A percentile compares a stretch with the other conserved stretches of the same genome.
These are phyloP conservation scores for Drosophila suboccidentalis DNA, from an alignment of 2,888 invertebrate genomes.

Conservation along the genomic window DNA sequence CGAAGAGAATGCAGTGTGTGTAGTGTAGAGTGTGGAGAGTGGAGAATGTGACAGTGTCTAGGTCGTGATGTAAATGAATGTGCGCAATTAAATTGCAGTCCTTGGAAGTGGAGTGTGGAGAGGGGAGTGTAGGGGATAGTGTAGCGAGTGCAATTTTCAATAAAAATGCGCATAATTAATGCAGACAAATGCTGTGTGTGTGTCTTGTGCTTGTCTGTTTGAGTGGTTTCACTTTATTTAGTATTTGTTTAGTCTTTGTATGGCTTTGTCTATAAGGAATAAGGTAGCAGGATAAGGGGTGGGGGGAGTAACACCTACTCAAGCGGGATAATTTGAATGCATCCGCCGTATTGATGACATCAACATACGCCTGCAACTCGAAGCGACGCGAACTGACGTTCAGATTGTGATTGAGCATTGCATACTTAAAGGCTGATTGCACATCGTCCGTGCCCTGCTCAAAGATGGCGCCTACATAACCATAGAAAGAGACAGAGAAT, in stretches of 20 bases:
- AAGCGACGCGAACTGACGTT: constrained; percentile 92
- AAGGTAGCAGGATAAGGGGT: background rate
- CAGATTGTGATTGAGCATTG: constrained; percentile 94
- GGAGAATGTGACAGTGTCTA: constrained; percentile 55
- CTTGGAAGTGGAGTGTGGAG: background rate
- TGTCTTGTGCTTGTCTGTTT: constrained; percentile 16
- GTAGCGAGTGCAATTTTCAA: constrained; percentile 64
- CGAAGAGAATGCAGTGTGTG: constrained; percentile 1
- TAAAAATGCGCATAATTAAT: constrained; percentile 78
- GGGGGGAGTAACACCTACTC: constrained; percentile 88
- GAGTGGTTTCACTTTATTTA: constrained; percentile 47
- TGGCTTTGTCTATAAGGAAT: constrained; percentile 7
- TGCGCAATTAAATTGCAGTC: constrained; percentile 69
- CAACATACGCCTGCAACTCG: constrained; percentile 95
- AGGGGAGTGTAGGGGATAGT: background rate
- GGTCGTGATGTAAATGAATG: constrained; percentile 69
- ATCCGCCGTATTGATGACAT: constrained; percentile 96
- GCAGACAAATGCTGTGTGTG: constrained; percentile 39
- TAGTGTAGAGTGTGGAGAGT: constrained; percentile 8
- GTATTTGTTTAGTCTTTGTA: constrained; percentile 18
- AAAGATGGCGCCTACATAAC: constrained; percentile 92
- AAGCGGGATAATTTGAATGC: constrained; percentile 96
- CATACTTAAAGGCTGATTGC: constrained; percentile 96
- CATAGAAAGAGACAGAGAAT: constrained; percentile 14
- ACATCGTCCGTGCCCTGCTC: constrained; percentile 97